These are phyloP conservation scores for Thripadectes ignobilis DNA, from an alignment of 2,797 vertebrate species.

Conservation along the genomic window DNA sequence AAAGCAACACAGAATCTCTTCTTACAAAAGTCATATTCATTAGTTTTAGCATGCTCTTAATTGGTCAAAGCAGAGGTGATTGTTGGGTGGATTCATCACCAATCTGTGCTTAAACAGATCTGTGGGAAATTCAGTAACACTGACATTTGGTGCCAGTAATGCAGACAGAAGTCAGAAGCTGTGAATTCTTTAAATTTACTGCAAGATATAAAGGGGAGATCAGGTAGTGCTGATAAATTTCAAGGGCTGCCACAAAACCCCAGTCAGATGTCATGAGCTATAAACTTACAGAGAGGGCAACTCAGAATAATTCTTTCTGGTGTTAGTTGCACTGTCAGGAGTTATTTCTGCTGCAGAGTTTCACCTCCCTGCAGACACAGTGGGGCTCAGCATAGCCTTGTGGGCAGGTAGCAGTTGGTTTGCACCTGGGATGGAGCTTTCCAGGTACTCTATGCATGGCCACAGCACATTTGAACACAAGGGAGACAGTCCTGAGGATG, in stretches of 20 bases:
- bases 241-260: constrained; percentile 47
- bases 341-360: constrained; percentile 64
- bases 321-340: constrained; percentile 64
- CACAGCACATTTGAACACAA: background rate
- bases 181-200: constrained; percentile 52
- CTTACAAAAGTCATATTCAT: constrained; percentile 20
- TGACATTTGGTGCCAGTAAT: constrained; percentile 33
- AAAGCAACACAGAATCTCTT: constrained; percentile 2
- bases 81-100: constrained; percentile 32
- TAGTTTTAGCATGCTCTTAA: constrained; percentile 57
- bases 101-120: constrained; percentile 9
- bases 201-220: constrained; percentile 57
- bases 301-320: constrained; percentile 56
- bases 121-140: constrained; percentile 60
- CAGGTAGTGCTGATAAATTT: constrained; percentile 63
- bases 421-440: constrained; percentile 51
- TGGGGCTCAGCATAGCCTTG: constrained; percentile 10
- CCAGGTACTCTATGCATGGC: constrained; percentile 6
- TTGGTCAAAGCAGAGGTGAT: constrained; percentile 58
- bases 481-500: background rate
- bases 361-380: constrained; percentile 36
- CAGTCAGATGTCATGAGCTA: constrained; percentile 70
- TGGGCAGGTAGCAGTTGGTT: constrained; percentile 10
- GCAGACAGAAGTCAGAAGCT: constrained; percentile 39
- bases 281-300: constrained; percentile 34